Base-by-base conservation (phyloP, 2,888 invertebrate genomes). In the Boloria euphrosyne region DNA sequence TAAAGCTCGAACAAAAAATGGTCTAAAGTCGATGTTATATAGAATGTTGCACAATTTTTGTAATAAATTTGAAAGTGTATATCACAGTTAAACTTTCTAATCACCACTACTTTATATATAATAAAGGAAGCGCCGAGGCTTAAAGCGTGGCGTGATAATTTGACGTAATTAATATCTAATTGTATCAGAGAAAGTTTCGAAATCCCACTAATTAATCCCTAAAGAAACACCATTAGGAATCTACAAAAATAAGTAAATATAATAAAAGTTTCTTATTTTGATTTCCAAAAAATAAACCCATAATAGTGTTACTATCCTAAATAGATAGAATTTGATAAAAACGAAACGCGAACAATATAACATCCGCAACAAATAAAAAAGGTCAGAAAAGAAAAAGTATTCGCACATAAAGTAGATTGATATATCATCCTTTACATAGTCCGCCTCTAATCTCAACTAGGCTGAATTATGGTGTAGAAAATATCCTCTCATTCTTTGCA, bases 401-500 rank as follows among this genome's bases (percentile, higher is more conserved):
- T 66, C 59, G 52, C 66, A 55, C 67, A 62, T 66, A 66, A 67
- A 79, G 81, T 80, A 82, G 81, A 89, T 85, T 86, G 87, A 88
- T 87, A 85, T 85, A 86, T 84, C 85, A 83, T 85, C 78, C 79
- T 80, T 76, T 76, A 77, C 76, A 76, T 77, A 78, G 69, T 80
- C 83, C 82, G 81, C 80, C 81, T 84, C 83, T 87, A 86, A 89
- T 90, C 89, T 89, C 85, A 85, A 89, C 84, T 87, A 86, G 80
- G 82, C 81, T 89, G 89, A 89, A 89, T 90, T 89, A 89, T 89
- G 86, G 85, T 84, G 84, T 81, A 86, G 88, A 87, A 89, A 89
- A 89, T 87, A 89, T 89, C 83, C 85, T 85, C 86, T 86, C 83
- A 84, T 89, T 89, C 87, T 89, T 87, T 89, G 87, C 89, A 90